Base-by-base conservation (phyloP, 2,797 vertebrate species). In the Psittacula derbiana region DNA sequence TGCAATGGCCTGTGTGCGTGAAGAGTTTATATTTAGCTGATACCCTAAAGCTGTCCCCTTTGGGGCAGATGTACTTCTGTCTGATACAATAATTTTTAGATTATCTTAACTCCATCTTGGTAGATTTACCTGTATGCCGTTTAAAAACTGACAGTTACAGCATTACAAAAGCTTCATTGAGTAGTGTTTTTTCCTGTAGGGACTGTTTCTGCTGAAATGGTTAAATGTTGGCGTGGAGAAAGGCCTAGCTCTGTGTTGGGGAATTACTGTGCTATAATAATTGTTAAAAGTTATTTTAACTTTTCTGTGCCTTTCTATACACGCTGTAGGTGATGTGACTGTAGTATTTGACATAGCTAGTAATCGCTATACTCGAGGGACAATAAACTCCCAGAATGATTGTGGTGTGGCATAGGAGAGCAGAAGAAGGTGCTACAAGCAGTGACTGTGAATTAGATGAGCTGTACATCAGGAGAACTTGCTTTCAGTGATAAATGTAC, bases 211-310 rank as follows among this genome's bases (percentile, higher is more conserved):
- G 36, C 21, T 78, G 66, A 38, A 86, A 38, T 13, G 40, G 6
- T 49, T 55, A 31, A 40, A 24, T 66, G n/a, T 9, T 43, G 55
- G 23, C 33, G 12, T 36, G 55, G 27, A 76, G 43, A 79, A 76
- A 60, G 40, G 19, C 40, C 9, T 73, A 12, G 5, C 40, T 88
- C 14, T 50, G n/a, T 62, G 12, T 7, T 74, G 21, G 31, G 24
- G 8, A 58, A 31, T 55, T 33, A 23, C 15, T 14, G 9, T 4
- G 12, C 12, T 66, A 3, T 46, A 74, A 20, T 21, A 64, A 49
- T 33, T 0, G 0, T 52, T 70, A 66, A 69, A 28, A 70, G 19
- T 0, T 0, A 25, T 24, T 83, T 69, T 49, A 44, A 80, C 16
- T 79, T 71, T 28, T 36, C 36, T 70, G 5, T 30, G 24, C 16